Evolutionary conservation across 2,113 vertebrate genomes (phyloP), one percentile per base, ranked within the genome.

Genomic region (Amia ocellicauda): DNA sequence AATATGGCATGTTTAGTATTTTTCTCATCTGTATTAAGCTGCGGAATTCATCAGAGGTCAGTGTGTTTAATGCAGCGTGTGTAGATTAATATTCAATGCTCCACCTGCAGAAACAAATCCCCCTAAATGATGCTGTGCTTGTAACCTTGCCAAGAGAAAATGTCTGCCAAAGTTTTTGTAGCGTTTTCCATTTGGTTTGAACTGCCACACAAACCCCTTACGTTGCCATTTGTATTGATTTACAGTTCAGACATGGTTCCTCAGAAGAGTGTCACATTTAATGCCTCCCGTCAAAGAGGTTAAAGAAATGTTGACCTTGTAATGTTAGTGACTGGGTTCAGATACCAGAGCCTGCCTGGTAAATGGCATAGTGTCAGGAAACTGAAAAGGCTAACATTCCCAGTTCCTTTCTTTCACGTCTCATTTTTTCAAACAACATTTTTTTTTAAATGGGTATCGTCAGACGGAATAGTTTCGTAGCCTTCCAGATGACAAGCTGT

Each of bases 221-320:
- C 45, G 29, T 7, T 29, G 50, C 65, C 36, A n/a, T 28, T 23
- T 20, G 41, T 62, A 62, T 62, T 47, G 66, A 62, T 68, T 36
- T 51, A 23, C 66, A 29, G 26, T 14, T 9, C 36, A 62, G 52
- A 52, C 52, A 36, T 19, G 26, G n/a, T 45, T 22, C 9, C 47
- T 47, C 26, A 31, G 50, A 14, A 53, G 58, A 36, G n/a, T 11
- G 28, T 40, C 24, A 60, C 66, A 68, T 62, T 62, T 56, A 68
- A 61, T 19, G 71, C 76, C 77, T 80, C 86, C 88, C 86, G 88
- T 91, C 89, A 90, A 80, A 81, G 69, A 11, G 26, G 40, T 45
- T 20, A 28, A 29, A 47, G 71, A 85, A 89, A 78, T 78, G 87
- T 85, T 88, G 83, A 88, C 88, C 90, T 89, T 88, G 89, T 89